phyloP scores from a whole-genome alignment of 1,140 invertebrate genomes.

The Bombus haemorrhoidalis region DNA sequence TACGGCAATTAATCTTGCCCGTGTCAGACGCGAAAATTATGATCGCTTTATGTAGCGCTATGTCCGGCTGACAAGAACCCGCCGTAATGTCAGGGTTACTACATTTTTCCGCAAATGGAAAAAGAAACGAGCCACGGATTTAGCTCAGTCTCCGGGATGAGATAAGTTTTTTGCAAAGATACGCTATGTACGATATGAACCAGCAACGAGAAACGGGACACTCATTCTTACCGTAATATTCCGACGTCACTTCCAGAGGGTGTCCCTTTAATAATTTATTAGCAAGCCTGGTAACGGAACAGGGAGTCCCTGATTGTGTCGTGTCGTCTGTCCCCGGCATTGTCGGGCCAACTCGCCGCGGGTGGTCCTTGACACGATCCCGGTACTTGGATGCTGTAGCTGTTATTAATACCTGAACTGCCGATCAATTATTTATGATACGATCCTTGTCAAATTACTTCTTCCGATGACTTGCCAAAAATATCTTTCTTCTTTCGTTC shows the following conservation, averaged over 20 bases:
- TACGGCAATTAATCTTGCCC: conserved; percentile 48
- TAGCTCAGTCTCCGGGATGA: neutral
- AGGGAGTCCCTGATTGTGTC: conserved; percentile 79
- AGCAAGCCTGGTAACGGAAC: conserved; percentile 70
- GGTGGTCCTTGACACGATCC: conserved; percentile 81
- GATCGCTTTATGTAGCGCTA: conserved; percentile 44
- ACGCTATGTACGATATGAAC: conserved; percentile 3
- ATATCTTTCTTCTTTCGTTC: neutral
- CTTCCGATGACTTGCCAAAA: neutral
- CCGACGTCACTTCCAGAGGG: conserved; percentile 79
- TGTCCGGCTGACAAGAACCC: conserved; percentile 29
- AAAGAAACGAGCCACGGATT: neutral
- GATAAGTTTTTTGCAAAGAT: conserved; percentile 4
- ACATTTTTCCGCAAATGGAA: conserved; percentile 37
- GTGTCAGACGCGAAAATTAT: conserved; percentile 49
- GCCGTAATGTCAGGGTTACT: conserved; percentile 40
- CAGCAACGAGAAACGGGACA: conserved; percentile 44
- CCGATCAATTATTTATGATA: conserved; percentile 77
- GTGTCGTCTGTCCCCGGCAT: conserved; percentile 80
- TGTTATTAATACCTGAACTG: conserved; percentile 75
- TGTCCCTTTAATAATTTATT: conserved; percentile 83
- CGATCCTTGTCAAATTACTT: conserved; percentile 30
- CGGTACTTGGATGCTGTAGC: conserved; percentile 75
- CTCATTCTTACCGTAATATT: conserved; percentile 73
- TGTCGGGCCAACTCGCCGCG: conserved; percentile 74